phyloP scores from a whole-genome alignment of 2,797 vertebrate species.

The Eptatretus atami region DNA sequence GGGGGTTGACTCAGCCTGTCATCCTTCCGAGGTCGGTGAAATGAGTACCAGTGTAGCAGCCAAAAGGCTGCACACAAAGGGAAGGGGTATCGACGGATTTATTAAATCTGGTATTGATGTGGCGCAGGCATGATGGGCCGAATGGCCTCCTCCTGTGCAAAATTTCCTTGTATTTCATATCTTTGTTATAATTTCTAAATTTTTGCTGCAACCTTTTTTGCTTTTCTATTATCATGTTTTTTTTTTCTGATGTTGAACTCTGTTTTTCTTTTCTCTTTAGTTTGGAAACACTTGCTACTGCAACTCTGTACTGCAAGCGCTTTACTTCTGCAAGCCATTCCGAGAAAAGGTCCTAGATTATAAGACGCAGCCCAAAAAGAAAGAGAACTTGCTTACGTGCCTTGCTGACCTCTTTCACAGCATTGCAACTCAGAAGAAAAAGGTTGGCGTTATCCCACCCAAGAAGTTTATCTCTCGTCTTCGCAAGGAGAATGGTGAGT shows the following conservation, averaged over 20 bases:
- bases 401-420: constrained; percentile 91
- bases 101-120: too few relatives aligned
- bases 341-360: constrained; percentile 82
- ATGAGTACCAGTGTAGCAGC: too few relatives aligned
- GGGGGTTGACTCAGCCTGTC: too few relatives aligned
- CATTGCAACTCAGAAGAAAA: constrained; percentile 91
- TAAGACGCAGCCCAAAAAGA: constrained; percentile 92
- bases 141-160: too few relatives aligned
- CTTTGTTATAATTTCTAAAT: too few relatives aligned
- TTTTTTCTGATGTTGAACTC: neutral
- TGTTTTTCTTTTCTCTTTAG: constrained; percentile 16
- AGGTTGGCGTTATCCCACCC: constrained; percentile 85
- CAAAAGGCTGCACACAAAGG: too few relatives aligned
- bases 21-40: too few relatives aligned
- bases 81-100: too few relatives aligned
- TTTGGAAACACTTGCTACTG: constrained; percentile 97
- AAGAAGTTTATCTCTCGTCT: constrained; percentile 92
- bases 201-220: neutral
- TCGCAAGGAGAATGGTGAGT: constrained; percentile 72
- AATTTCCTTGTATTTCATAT: too few relatives aligned
- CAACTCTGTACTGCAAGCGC: constrained; percentile 79
- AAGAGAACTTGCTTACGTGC: constrained; percentile 81
- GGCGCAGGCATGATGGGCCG: too few relatives aligned
- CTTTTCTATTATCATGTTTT: neutral
- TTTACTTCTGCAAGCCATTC: constrained; percentile 86